Evolutionary conservation across 2,113 vertebrate species (phyloP).

Genomic region (Microcebus lehilahytsara): DNA sequence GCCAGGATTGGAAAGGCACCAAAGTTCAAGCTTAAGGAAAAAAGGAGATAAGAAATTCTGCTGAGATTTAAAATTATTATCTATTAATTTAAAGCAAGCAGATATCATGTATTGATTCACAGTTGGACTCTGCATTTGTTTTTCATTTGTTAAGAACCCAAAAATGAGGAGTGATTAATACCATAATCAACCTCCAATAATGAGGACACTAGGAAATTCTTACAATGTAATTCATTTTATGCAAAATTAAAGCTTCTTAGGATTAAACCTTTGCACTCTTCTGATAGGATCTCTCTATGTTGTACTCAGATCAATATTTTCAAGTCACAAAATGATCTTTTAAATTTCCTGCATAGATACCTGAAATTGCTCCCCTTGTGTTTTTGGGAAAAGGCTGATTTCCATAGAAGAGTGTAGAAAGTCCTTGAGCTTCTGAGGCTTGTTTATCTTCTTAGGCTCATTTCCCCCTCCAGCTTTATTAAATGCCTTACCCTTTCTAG

Average conservation of each 20-base stretch:
- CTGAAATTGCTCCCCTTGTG: neutral
- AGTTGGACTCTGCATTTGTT: neutral
- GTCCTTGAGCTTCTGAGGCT: neutral
- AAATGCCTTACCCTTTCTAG: conserved; percentile 50
- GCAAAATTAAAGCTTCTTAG: neutral
- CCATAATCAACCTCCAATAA: neutral
- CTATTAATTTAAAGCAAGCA: neutral
- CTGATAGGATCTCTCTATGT: neutral
- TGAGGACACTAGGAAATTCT: neutral
- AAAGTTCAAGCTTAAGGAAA: neutral
- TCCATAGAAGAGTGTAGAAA: neutral
- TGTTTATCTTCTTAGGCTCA: conserved; percentile 38
- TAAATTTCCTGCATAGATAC: neutral
- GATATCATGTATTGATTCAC: neutral
- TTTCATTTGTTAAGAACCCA: neutral
- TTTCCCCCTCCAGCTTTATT: conserved; percentile 53
- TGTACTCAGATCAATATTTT: neutral
- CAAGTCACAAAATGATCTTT: neutral
- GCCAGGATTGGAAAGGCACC: neutral
- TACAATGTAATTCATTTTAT: neutral
- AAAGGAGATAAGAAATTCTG: neutral
- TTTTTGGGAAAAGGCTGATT: neutral
- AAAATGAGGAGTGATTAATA: neutral
- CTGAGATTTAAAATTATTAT: neutral
- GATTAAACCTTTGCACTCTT: neutral